A percentile compares a stretch with the other conserved stretches of the same genome.
phyloP scores from a whole-genome alignment of 2,888 invertebrate species.

The Andrena camellia region DNA sequence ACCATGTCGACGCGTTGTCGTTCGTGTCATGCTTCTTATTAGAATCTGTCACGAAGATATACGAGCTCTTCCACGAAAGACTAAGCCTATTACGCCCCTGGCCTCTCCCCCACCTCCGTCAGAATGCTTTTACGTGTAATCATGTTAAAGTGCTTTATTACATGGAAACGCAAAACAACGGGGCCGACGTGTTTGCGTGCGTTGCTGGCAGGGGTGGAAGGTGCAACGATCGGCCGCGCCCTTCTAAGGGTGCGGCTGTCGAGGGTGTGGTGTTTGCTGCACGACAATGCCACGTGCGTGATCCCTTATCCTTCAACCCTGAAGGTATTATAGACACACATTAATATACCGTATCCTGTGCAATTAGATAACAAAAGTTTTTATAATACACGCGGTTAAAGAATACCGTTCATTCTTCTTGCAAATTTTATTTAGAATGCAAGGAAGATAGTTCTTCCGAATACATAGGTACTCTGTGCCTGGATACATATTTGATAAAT shows the following conservation, averaged over 20 bases:
- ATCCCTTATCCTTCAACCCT: slow-evolving; percentile 66
- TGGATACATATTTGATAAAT: no score
- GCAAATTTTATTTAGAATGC: no score
- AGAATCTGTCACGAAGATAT: slow-evolving; percentile 58
- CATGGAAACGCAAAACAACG: slow-evolving; percentile 66
- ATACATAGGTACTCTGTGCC: no score
- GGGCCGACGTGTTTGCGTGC: slow-evolving; percentile 66
- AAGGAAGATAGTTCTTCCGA: no score
- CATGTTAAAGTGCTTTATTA: slow-evolving; percentile 66
- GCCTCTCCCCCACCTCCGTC: slow-evolving; percentile 45
- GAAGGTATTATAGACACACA: slow-evolving; percentile 21
- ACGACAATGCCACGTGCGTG: slow-evolving; percentile 58
- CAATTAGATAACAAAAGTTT: slow-evolving; percentile 27
- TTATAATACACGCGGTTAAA: background rate
- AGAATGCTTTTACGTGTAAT: slow-evolving; percentile 60
- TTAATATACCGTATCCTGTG: slow-evolving; percentile 31
- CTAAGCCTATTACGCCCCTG: slow-evolving; percentile 32
- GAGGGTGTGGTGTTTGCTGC: slow-evolving; percentile 74
- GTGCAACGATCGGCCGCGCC: slow-evolving; percentile 75
- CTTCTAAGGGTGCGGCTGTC: slow-evolving; percentile 72
- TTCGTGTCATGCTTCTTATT: slow-evolving; percentile 40
- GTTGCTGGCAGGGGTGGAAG: slow-evolving; percentile 65
- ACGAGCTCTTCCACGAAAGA: slow-evolving; percentile 63
- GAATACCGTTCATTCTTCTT: background rate
- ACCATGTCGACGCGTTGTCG: slow-evolving; percentile 10